Base-by-base conservation (phyloP, 2,113 vertebrate genomes). In the Platichthys flesus region DNA sequence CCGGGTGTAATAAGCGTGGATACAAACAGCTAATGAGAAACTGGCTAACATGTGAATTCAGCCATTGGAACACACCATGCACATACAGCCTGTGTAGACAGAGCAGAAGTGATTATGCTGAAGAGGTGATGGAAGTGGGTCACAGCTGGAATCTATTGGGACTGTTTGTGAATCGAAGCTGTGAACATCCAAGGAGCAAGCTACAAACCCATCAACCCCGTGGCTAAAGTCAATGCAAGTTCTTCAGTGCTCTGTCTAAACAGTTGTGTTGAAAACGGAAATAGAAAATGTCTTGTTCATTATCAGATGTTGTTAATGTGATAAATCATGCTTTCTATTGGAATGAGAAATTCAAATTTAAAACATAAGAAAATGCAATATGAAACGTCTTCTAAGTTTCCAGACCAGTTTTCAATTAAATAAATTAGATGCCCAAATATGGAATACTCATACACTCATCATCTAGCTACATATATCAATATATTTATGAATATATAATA, bases 111-210 rank as follows among this genome's bases (percentile, higher is more conserved):
- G 55, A 79, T 66, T 59, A 71, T 54, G 45, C 47, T 75, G 31
- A 74, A 66, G 47, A 69, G n/a, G 20, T 23, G 58, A 42, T 26
- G 15, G n/a, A 59, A 71, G 47, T 80, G 56, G 66, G 74, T 69
- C 49, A 40, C 61, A 74, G 45, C 55, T 57, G 58, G 67, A 82
- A 78, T 65, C 21, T 52, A 69, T 54, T 56, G 47, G 47, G 78
- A 54, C 68, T 51, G 35, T 51, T 67, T 76, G 13, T 45, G 40
- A 73, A 78, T 78, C 71, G 71, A 72, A 64, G 52, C 54, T 16
- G 58, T 54, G 2, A 2, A 16, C 14, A 5, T 66, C 68, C 65
- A 76, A 64, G 13, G 7, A 65, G 57, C 15, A 31, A 64, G 47
- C 67, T 58, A 45, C 45, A 64, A 45, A 58, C 20, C n/a, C 51